Evolutionary conservation across 2,888 invertebrate species (phyloP).

Genomic region (Oscheius sp.): DNA sequence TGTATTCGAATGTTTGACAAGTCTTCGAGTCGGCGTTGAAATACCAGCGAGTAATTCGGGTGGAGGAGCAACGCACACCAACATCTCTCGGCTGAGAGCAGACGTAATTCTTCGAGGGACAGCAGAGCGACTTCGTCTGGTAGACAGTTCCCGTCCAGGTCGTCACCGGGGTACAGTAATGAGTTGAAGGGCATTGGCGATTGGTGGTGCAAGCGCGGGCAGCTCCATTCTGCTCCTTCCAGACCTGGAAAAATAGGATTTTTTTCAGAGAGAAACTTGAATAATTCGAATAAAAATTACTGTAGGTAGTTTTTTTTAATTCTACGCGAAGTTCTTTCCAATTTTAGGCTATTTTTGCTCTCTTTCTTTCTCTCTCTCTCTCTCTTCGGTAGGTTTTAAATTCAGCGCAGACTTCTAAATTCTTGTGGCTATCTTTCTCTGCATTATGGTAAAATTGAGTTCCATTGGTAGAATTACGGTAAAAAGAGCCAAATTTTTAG

Average conservation of each 20-base stretch:
- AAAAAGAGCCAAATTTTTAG: too few relatives aligned
- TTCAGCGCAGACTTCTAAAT: too few relatives aligned
- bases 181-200: conserved; percentile 68
- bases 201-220: conserved; percentile 66
- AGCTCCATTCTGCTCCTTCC: conserved; percentile 68
- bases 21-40: conserved; percentile 69
- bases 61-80: conserved; percentile 60
- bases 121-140: conserved; percentile 68
- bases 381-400: too few relatives aligned
- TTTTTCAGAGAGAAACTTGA: background rate
- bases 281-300: background rate
- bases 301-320: too few relatives aligned
- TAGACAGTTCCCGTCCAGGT: conserved; percentile 67
- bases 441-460: too few relatives aligned
- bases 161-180: conserved; percentile 69
- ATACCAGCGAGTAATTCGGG: conserved; percentile 65
- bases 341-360: background rate
- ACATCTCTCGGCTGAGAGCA: conserved; percentile 67
- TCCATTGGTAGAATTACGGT: too few relatives aligned
- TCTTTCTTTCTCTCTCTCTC: too few relatives aligned
- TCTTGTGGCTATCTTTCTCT: too few relatives aligned
- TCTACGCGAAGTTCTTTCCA: too few relatives aligned
- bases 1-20: conserved; percentile 68
- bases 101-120: conserved; percentile 69
- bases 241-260: conserved; percentile 53